Conservation (phyloP, 2,888 invertebrate species). For the Terebella lapidaria region DNA sequence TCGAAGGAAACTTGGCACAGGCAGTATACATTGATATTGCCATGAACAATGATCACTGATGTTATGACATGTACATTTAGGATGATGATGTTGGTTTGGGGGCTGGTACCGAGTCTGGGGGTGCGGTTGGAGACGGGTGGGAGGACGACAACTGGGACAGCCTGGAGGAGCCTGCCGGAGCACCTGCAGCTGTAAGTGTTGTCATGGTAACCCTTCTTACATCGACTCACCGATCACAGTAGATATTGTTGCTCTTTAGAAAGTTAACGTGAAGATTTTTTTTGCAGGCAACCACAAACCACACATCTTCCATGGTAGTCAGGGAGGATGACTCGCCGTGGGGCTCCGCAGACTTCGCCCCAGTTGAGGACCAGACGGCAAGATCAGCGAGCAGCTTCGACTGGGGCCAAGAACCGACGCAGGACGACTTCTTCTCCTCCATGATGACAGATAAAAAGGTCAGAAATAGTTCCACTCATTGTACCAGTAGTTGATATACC, state of each 20-base stretch:
- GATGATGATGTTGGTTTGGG: neutral
- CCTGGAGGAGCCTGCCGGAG: neutral
- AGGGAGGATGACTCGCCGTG: slow-evolving; percentile 3
- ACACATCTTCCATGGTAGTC: too few species aligned
- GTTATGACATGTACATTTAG: too few species aligned
- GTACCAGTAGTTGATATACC: too few species aligned
- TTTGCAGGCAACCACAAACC: too few species aligned
- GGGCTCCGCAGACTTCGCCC: slow-evolving; percentile 4
- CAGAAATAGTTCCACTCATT: neutral
- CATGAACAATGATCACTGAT: too few species aligned
- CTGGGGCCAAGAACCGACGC: slow-evolving; percentile 1
- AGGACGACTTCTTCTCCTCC: neutral
- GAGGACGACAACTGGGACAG: slow-evolving; percentile 65
- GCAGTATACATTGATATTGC: too few species aligned
- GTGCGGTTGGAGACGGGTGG: slow-evolving; percentile 67
- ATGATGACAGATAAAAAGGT: neutral
- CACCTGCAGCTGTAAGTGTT: too few species aligned
- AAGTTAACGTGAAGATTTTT: too few species aligned
- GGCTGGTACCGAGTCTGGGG: neutral
- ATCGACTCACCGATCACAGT: too few species aligned
- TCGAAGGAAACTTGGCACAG: too few species aligned
- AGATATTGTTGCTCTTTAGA: too few species aligned
- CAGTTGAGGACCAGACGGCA: neutral
- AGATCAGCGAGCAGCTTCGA: neutral
- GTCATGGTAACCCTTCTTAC: too few species aligned